These are phyloP conservation scores for Matsumyia berberina DNA, from an alignment of 2,888 invertebrate genomes.

Conservation along the genomic window DNA sequence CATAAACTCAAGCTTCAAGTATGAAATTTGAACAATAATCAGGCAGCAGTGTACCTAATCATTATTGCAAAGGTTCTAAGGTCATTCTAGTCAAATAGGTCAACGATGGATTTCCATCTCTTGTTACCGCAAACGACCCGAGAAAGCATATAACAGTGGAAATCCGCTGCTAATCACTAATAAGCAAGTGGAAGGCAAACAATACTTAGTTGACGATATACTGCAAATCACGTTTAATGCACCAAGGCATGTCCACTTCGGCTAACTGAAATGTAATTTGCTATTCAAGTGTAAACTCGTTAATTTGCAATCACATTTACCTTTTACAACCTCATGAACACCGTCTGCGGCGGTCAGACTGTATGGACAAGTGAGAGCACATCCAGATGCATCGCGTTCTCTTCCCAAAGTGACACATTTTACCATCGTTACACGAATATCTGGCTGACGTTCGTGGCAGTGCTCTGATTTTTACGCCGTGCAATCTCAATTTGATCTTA, in stretches of 20 bases:
- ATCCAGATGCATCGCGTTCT: background rate
- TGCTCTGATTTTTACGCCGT: background rate
- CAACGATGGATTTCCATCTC: too few relatives aligned
- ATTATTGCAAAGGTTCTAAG: too few relatives aligned
- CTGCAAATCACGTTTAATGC: too few relatives aligned
- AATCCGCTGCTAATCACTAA: too few relatives aligned
- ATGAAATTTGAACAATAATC: too few relatives aligned
- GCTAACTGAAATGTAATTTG: background rate
- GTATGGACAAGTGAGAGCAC: background rate
- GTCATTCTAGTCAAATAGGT: too few relatives aligned
- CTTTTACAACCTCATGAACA: background rate
- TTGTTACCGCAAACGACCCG: too few relatives aligned
- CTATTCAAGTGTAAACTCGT: background rate
- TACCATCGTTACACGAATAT: background rate
- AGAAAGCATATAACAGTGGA: too few relatives aligned
- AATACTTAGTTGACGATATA: too few relatives aligned
- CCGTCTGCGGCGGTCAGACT: background rate
- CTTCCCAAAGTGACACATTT: background rate
- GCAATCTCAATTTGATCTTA: background rate
- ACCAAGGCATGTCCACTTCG: background rate
- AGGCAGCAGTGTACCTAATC: too few relatives aligned
- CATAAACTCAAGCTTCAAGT: too few relatives aligned
- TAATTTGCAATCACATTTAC: constrained; percentile 4
- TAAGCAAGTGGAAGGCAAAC: too few relatives aligned
- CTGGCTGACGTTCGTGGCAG: background rate